Evolutionary conservation across 1,140 invertebrate genomes (phyloP).

Genomic region (Hyles vespertilio): DNA sequence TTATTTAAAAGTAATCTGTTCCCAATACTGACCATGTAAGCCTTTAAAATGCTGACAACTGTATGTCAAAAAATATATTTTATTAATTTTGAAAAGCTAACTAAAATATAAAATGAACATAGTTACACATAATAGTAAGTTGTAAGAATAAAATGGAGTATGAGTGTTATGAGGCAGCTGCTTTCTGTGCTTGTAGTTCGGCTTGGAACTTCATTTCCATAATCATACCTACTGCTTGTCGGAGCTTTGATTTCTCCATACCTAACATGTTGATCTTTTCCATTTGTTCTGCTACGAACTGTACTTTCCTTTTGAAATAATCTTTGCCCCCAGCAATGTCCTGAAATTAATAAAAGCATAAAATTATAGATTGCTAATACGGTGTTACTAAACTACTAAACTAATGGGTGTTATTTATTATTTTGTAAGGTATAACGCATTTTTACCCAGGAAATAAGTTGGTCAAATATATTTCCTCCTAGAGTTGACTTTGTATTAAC

Average conservation of each 20-base stretch:
- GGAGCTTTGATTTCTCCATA: conserved; percentile 89
- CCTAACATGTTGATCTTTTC: conserved; percentile 93
- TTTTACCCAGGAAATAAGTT: no score
- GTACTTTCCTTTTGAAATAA: conserved; percentile 94
- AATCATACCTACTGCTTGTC: conserved; percentile 85
- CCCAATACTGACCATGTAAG: no score
- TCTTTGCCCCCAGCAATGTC: conserved; percentile 88
- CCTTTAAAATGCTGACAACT: no score
- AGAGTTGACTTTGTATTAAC: no score
- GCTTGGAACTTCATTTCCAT: conserved; percentile 81
- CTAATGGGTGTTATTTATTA: background rate
- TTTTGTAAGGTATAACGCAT: no score
- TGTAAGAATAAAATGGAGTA: background rate
- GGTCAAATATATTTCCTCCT: no score
- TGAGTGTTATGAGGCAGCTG: conserved; percentile 52
- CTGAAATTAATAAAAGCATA: conserved; percentile 66
- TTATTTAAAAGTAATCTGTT: no score
- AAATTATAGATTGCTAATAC: background rate
- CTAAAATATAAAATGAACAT: conserved; percentile 1
- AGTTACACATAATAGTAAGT: background rate
- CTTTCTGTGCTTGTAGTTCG: conserved; percentile 51
- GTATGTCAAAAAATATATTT: no score
- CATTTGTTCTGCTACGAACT: conserved; percentile 95
- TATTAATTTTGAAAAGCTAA: background rate
- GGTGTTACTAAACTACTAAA: background rate